These are phyloP conservation scores for Epistrophe eligans DNA, from an alignment of 2,888 invertebrate genomes.

Conservation along the genomic window DNA sequence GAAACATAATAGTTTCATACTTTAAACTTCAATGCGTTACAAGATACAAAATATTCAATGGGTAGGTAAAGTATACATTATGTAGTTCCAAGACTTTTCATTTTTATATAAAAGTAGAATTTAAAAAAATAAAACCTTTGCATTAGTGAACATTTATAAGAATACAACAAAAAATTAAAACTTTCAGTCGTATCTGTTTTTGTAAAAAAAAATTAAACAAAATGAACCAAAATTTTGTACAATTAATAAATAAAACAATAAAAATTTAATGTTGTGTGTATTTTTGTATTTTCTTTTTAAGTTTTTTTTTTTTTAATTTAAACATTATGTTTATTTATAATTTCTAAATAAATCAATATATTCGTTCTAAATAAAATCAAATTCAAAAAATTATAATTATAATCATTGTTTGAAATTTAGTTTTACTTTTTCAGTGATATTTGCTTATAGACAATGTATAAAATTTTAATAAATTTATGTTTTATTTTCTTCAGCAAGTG, in stretches of 20 bases:
- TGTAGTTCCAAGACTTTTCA: too few relatives aligned
- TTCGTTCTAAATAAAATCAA: neutral
- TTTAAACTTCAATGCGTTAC: too few relatives aligned
- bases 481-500: constrained; percentile 54
- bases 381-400: neutral
- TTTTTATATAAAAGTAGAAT: too few relatives aligned
- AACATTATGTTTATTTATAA: constrained; percentile 11
- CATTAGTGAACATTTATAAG: neutral
- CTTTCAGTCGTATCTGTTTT: neutral
- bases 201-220: neutral
- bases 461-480: constrained; percentile 2
- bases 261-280: neutral
- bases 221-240: neutral
- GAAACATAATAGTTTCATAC: too few relatives aligned
- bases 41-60: too few relatives aligned
- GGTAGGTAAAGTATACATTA: too few relatives aligned
- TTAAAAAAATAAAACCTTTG: neutral
- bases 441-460: constrained; percentile 27
- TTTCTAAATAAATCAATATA: constrained; percentile 15
- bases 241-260: constrained; percentile 12
- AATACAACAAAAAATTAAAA: neutral
- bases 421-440: constrained; percentile 1
- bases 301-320: neutral
- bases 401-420: neutral
- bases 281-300: constrained; percentile 1